Base-by-base conservation (phyloP, 2,113 vertebrate species). In the Mustela lutreola region DNA sequence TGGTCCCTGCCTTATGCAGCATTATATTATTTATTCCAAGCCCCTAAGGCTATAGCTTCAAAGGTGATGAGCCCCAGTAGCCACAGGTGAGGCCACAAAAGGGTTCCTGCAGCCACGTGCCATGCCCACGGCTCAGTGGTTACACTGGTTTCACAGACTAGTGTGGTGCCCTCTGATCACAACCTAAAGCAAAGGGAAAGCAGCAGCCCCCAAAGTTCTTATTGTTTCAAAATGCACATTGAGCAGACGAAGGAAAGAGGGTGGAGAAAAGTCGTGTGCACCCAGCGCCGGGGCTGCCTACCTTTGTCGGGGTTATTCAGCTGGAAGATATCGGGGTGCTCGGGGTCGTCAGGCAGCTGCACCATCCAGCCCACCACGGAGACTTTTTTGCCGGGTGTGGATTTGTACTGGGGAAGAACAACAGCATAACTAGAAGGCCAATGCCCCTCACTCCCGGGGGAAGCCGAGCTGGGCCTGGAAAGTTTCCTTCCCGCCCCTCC, bases 291-390 rank as follows among this genome's bases (percentile, higher is more conserved):
- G 12, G 26, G 31, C 62, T 24, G n/a, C 50, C 85, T 97, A 99
- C 99, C 99, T 99, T 99, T 99, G 97, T 99, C 99, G 45, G 99
- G 99, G 97, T 99, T 99, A 91, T 99, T 99, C 71, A 99, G 99
- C 98, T 99, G 99, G 98, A 99, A 99, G 98, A 99, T 99, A 97
- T 99, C 99, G 4, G 99, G 99, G 97, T 99, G 99, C 95, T 99
- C 99, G 0, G 99, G 99, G 95, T 99, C 99, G 0, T 99, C 99
- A 3, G 99, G 99, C 93, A 99, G 98, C 63, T 99, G 99, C 91
- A 99, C 99, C 98, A 99, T 99, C 99, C 99, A 99, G 80, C 99
- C 99, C 42, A 99, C 98, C n/a, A 99, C 93, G 71, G 99, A 99
- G 76, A 99, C 99, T 97, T 99, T 99, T 98, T 99, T 99, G 97